phyloP scores from a whole-genome alignment of 1,140 invertebrate species.

The Drosophila quadrilineata region DNA sequence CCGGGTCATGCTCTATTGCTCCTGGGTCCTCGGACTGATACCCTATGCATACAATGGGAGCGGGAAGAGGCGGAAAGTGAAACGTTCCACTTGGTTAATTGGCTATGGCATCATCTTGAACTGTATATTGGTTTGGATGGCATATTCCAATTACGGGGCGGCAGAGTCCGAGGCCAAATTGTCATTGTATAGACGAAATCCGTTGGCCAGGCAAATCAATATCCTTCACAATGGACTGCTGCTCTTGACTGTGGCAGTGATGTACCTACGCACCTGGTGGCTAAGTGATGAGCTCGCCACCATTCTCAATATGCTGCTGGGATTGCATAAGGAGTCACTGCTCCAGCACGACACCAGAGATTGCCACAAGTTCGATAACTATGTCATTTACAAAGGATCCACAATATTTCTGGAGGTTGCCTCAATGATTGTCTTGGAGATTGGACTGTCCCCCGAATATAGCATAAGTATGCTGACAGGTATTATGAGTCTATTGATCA shows the following conservation, averaged over 20 bases:
- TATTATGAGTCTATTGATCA: neutral
- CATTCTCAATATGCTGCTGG: slow-evolving; percentile 25
- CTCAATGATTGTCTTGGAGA: slow-evolving; percentile 12
- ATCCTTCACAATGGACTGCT: neutral
- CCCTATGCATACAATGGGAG: slow-evolving; percentile 42
- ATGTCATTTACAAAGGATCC: slow-evolving; percentile 24
- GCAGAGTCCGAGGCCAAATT: neutral
- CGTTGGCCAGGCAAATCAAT: slow-evolving; percentile 21
- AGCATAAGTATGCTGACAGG: slow-evolving; percentile 15
- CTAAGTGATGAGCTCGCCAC: slow-evolving; percentile 1
- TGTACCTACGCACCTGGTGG: slow-evolving; percentile 33
- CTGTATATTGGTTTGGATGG: neutral
- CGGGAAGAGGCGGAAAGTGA: slow-evolving; percentile 17
- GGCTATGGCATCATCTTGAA: slow-evolving; percentile 47
- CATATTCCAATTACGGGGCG: slow-evolving; percentile 4
- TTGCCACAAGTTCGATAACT: slow-evolving; percentile 32
- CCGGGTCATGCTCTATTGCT: slow-evolving; percentile 30
- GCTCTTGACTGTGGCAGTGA: neutral
- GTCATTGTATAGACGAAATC: slow-evolving; percentile 30
- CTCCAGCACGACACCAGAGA: neutral
- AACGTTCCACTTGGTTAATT: slow-evolving; percentile 43
- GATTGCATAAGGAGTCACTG: slow-evolving; percentile 23
- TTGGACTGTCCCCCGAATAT: neutral
- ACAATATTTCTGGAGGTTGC: slow-evolving; percentile 16
- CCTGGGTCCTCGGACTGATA: slow-evolving; percentile 46